phyloP scores from a whole-genome alignment of 2,888 invertebrate genomes.

The Pegoplata infirma region DNA sequence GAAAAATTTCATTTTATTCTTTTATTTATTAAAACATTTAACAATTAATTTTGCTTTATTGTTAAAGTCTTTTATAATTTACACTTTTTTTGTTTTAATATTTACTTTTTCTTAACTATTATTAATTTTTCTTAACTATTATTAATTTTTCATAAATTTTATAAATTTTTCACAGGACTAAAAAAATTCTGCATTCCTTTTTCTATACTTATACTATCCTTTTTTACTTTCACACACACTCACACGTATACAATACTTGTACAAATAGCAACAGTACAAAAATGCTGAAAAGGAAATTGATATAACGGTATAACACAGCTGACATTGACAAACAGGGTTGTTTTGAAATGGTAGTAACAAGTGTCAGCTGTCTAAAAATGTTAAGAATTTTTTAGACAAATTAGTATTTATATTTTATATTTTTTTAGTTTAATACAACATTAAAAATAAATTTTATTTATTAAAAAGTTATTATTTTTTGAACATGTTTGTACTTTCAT shows the following conservation, averaged over 20 bases:
- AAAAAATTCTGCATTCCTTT: slow-evolving; percentile 20
- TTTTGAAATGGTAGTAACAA: slow-evolving; percentile 8
- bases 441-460: too few relatives aligned
- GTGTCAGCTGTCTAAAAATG: not conserved
- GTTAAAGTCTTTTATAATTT: not conserved
- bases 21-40: too few relatives aligned
- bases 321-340: slow-evolving; percentile 40
- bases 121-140: slow-evolving; percentile 32
- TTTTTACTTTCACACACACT: slow-evolving; percentile 26
- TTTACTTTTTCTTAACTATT: not conserved
- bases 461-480: too few relatives aligned
- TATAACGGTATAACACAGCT: slow-evolving; percentile 59
- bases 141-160: slow-evolving; percentile 11
- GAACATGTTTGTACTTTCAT: too few relatives aligned
- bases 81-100: not conserved
- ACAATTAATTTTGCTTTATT: not conserved
- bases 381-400: too few relatives aligned
- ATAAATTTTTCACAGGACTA: slow-evolving; percentile 22
- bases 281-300: slow-evolving; percentile 37
- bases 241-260: slow-evolving; percentile 27
- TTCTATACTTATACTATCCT: slow-evolving; percentile 26
- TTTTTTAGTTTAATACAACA: too few relatives aligned
- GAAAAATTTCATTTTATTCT: slow-evolving; percentile 23
- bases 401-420: too few relatives aligned
- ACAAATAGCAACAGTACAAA: slow-evolving; percentile 50